Evolutionary conservation across 2,113 vertebrate genomes (phyloP), one percentile per base, ranked within the genome.

Genomic region (Lagopus muta): DNA sequence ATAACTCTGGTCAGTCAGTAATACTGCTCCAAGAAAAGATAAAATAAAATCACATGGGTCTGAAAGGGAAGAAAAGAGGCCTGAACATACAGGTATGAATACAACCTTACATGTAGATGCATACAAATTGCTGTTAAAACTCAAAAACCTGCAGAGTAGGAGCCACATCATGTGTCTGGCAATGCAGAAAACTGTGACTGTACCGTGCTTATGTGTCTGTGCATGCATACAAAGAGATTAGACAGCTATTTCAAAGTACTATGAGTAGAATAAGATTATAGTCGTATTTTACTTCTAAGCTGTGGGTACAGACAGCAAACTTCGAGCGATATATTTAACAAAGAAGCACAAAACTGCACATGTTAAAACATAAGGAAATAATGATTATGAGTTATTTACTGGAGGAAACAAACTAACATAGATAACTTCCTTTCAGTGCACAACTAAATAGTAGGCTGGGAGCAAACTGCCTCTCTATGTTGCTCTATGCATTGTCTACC

Each of bases 131-230:
- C 40, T 45, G 13, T 19, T 61, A 18, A 57, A 57, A 7, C 16
- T 72, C 62, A 42, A 20, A 80, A 89, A 90, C 50, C 15, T 52
- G 21, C 32, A 24, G 34, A 47, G 32, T 13, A 38, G 16, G 18
- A 52, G 82, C 30, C 20, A 70, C 2, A 8, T n/a, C 5, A 13
- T 24, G 10, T 6, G 8, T 25, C 66, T 66, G 74, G 15, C 52
- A 55, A 7, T 25, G 24, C 17, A 76, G 40, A 82, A 82, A 65
- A 4, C 13, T 58, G 48, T 58, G 48, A 11, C 42, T 18, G 4
- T 1, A 11, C 16, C 28, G 2, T 34, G 15, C 21, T 18, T 1
- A 0, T 20, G 4, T 36, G 27, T 57, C 54, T 76, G 58, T 1
- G 0, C 34, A n/a, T 18, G 11, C 3, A 19, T n/a, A 27, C 15